phyloP scores from a whole-genome alignment of 2,797 vertebrate species.

The Buceros bicornis region DNA sequence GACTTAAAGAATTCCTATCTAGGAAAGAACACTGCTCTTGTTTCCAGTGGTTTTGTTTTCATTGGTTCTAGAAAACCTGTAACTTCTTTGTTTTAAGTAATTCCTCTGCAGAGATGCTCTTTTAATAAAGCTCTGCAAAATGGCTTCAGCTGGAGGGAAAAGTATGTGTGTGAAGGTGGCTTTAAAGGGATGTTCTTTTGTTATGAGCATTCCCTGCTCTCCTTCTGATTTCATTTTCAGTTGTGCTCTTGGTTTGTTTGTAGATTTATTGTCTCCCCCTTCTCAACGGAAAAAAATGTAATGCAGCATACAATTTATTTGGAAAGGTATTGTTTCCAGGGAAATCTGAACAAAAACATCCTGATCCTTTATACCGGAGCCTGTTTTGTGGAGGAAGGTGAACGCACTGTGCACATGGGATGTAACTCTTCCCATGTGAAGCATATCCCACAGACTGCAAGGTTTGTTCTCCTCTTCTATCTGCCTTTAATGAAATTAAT shows the following conservation, averaged over 20 bases:
- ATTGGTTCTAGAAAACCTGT: constrained; percentile 7
- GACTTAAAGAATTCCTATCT: background rate
- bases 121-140: constrained; percentile 66
- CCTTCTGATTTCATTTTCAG: constrained; percentile 43
- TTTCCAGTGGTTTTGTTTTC: background rate
- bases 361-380: background rate
- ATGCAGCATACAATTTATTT: constrained; percentile 45
- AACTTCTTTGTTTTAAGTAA: constrained; percentile 20
- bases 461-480: background rate
- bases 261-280: constrained; percentile 41
- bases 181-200: constrained; percentile 41
- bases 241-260: constrained; percentile 26
- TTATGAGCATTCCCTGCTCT: background rate
- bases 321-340: background rate
- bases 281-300: constrained; percentile 17
- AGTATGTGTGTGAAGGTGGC: background rate
- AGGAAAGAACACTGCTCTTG: background rate
- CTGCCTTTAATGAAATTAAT: background rate
- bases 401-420: background rate
- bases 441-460: background rate
- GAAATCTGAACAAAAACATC: background rate
- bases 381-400: background rate
- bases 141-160: constrained; percentile 33
- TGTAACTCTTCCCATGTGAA: background rate
- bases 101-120: constrained; percentile 15